Percentiles rank a stretch among this genome's conserved stretches.
These are phyloP conservation scores for Aptenodytes patagonicus DNA, from an alignment of 2,113 vertebrate species.

Conservation along the genomic window DNA sequence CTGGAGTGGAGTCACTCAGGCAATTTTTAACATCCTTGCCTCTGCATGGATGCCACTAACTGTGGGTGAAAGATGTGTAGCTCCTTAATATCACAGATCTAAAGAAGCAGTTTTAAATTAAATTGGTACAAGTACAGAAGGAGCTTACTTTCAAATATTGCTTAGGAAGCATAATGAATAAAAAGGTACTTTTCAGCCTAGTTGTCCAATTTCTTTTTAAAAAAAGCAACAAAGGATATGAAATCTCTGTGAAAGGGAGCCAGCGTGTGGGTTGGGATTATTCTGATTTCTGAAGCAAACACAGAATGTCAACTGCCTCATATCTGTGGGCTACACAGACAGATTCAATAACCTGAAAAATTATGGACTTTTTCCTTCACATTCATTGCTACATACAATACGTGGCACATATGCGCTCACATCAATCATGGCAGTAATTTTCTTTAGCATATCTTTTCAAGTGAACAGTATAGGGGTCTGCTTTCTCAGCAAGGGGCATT, in stretches of 20 bases:
- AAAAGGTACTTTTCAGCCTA: not conserved
- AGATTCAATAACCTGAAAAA: not conserved
- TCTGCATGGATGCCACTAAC: not conserved
- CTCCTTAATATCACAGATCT: not conserved
- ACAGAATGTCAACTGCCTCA: not conserved
- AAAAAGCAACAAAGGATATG: not conserved
- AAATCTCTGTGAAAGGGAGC: not conserved
- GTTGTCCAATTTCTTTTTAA: not conserved
- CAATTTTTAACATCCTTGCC: not conserved
- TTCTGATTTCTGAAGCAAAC: constrained; percentile 3
- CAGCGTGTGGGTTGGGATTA: not conserved
- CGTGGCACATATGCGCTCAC: not conserved
- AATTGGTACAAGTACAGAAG: not conserved
- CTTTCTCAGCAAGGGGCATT: not conserved
- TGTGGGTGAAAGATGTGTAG: not conserved
- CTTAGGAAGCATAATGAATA: not conserved
- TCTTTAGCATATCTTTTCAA: not conserved
- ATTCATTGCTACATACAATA: not conserved
- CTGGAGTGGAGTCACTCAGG: not conserved
- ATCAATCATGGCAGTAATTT: not conserved
- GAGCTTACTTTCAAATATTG: not conserved
- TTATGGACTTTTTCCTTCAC: not conserved
- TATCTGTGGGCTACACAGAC: not conserved
- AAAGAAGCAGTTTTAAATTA: not conserved
- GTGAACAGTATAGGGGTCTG: not conserved